Percentiles rank a stretch among this genome's conserved stretches.
Evolutionary conservation across 2,888 invertebrate genomes (phyloP).

Genomic region (Eremobia ochroleuca): DNA sequence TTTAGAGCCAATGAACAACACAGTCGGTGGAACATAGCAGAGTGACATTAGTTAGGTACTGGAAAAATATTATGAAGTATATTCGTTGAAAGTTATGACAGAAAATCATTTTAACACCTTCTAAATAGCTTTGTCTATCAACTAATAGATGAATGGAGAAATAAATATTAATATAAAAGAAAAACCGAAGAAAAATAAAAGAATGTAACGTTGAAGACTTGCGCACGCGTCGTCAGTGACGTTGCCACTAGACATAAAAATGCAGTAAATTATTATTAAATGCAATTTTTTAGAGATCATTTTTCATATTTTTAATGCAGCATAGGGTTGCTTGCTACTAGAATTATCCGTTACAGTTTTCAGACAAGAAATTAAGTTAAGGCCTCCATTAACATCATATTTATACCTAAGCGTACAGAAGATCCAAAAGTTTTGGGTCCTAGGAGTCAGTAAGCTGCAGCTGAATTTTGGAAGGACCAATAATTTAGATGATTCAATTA

Average conservation of each 20-base stretch:
- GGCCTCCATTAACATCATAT: background rate
- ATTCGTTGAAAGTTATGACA: constrained; percentile 40
- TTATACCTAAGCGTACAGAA: background rate
- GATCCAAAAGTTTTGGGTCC: background rate
- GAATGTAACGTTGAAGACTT: background rate
- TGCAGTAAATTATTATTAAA: constrained; percentile 11
- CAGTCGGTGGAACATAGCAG: constrained; percentile 32
- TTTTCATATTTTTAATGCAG: constrained; percentile 1
- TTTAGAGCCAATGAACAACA: constrained; percentile 15
- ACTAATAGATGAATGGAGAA: constrained; percentile 40
- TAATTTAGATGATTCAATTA: background rate
- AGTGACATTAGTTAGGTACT: constrained; percentile 3
- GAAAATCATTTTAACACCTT: constrained; percentile 18
- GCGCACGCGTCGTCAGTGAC: constrained; percentile 3
- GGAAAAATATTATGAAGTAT: constrained; percentile 20
- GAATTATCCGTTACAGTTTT: background rate
- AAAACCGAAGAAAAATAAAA: constrained; percentile 16
- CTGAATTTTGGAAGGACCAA: background rate
- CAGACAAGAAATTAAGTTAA: no score
- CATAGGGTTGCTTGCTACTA: background rate
- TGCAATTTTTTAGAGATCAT: constrained; percentile 32
- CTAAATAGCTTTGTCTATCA: constrained; percentile 43
- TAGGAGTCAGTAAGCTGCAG: background rate
- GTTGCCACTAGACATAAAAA: background rate
- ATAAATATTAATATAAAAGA: constrained; percentile 10